These are phyloP conservation scores for Parochlus steinenii DNA, from an alignment of 2,888 invertebrate species.

Conservation along the genomic window DNA sequence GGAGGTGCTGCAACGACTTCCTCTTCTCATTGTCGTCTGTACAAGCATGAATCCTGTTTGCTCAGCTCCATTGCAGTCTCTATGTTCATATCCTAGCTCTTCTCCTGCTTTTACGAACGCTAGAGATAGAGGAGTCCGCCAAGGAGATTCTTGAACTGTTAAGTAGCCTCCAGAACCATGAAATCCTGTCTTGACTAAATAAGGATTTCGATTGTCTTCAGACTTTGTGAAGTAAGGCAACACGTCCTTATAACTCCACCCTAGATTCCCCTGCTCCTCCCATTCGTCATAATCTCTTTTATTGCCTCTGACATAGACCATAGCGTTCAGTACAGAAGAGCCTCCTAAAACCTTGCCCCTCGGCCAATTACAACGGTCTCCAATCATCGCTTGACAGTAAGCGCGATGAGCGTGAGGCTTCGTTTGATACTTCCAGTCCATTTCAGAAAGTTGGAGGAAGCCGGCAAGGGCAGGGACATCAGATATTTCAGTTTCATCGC, in stretches of 20 bases:
- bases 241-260: slow-evolving; percentile 73
- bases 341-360: slow-evolving; percentile 84
- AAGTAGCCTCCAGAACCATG: slow-evolving; percentile 64
- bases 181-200: slow-evolving; percentile 54
- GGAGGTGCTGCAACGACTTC: slow-evolving; percentile 71
- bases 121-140: slow-evolving; percentile 65
- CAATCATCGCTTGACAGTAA: slow-evolving; percentile 78
- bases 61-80: slow-evolving; percentile 65
- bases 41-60: slow-evolving; percentile 79
- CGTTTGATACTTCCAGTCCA: slow-evolving; percentile 88
- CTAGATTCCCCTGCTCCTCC: slow-evolving; percentile 65
- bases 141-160: slow-evolving; percentile 71
- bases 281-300: slow-evolving; percentile 74
- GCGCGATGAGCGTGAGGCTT: slow-evolving; percentile 56
- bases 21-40: slow-evolving; percentile 69
- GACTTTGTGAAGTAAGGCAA: slow-evolving; percentile 74
- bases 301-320: slow-evolving; percentile 84
- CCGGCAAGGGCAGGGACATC: slow-evolving; percentile 75
- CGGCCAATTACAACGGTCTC: slow-evolving; percentile 80
- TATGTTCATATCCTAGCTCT: slow-evolving; percentile 65
- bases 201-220: slow-evolving; percentile 76
- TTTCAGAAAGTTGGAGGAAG: slow-evolving; percentile 66
- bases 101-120: slow-evolving; percentile 67
- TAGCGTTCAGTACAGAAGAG: slow-evolving; percentile 73
- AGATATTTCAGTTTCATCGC: slow-evolving; percentile 75